Base-by-base conservation (phyloP, 2,888 invertebrate species). In the Periphyllus acericola region DNA sequence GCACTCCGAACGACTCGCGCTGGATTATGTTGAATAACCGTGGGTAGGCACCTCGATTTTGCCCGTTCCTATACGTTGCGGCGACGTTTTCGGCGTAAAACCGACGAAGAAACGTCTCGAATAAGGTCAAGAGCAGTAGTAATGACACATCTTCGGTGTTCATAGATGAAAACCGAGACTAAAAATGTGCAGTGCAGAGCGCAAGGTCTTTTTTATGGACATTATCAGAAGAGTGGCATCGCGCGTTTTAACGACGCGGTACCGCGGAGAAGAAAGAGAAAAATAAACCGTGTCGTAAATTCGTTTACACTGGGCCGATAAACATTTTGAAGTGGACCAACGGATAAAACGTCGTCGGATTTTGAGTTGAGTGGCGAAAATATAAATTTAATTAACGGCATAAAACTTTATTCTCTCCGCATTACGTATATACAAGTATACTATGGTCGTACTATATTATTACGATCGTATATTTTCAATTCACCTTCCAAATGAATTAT, bases 121-220 rank as follows among this genome's bases (percentile, higher is more conserved):
- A 52, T 83, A 52, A 83, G 82, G 82, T 46, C 81, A 46, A 72
- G 34, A 52, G 34, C 8, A 32, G 25, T 83, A 17, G 52, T 55
- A 34, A 40, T 40, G 36, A 60, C 9, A 60, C 4, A 52, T 74
- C 52, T 74, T 83, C n/a, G 29, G 55, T 55, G 55, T 72, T 34
- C 72, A 1, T 76, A 52, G 32, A 78, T 32, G 32, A 78, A 76
- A 78, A 78, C 25, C 5, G 17, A 29, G 21, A 36, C 19, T 74
- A 74, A 71, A 79, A 60, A 83, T 74, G 55, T 55, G 34, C 36
- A 55, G 4, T 5, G 14, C 46, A 14, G 14, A 2, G 46, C 14
- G 14, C 75, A 76, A 84, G 75, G 75, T 76, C 46, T 76, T 55
- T 84, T 75, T 76, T 25, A 40, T 40, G 40, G 14, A 40, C 29